Percentiles rank a stretch among this genome's conserved stretches.
phyloP scores from a whole-genome alignment of 2,113 vertebrate species.

The Cryptotis parvus region DNA sequence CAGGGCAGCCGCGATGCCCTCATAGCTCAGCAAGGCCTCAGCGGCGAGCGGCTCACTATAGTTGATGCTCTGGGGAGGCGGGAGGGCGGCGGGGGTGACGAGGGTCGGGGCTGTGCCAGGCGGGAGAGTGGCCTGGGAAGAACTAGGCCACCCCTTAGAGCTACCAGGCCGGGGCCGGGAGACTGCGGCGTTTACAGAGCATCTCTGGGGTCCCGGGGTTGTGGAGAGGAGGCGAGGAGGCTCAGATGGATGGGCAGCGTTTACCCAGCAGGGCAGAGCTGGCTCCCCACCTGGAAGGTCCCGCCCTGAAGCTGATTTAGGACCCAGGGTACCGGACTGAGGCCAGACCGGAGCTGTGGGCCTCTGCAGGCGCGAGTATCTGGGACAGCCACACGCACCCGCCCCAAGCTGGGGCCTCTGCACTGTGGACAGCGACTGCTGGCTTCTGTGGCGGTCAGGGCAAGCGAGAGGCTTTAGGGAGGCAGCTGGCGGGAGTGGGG shows the following conservation, averaged over 20 bases:
- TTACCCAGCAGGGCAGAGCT: too few species aligned
- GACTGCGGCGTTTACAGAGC: too few species aligned
- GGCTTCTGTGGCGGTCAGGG: background rate
- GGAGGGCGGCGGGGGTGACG: background rate
- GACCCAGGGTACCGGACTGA: too few species aligned
- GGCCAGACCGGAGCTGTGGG: too few species aligned
- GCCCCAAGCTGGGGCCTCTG: background rate
- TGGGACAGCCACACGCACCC: background rate
- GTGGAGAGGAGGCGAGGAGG: too few species aligned
- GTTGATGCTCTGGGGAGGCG: slow-evolving; percentile 91
- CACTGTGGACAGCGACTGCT: background rate
- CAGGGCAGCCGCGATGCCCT: slow-evolving; percentile 90
- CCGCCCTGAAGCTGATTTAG: too few species aligned
- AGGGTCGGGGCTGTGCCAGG: background rate
- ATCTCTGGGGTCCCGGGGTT: too few species aligned
- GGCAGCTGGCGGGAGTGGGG: too few species aligned
- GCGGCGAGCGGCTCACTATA: slow-evolving; percentile 92
- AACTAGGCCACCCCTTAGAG: background rate
- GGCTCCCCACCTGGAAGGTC: too few species aligned
- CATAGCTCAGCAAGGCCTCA: slow-evolving; percentile 93
- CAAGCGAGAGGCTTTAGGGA: background rate
- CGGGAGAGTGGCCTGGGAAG: background rate
- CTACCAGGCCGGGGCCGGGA: too few species aligned
- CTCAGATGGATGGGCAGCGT: too few species aligned
- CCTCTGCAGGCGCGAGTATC: background rate